Base-by-base conservation (phyloP, 2,797 vertebrate genomes). In the Poecilia wingei region DNA sequence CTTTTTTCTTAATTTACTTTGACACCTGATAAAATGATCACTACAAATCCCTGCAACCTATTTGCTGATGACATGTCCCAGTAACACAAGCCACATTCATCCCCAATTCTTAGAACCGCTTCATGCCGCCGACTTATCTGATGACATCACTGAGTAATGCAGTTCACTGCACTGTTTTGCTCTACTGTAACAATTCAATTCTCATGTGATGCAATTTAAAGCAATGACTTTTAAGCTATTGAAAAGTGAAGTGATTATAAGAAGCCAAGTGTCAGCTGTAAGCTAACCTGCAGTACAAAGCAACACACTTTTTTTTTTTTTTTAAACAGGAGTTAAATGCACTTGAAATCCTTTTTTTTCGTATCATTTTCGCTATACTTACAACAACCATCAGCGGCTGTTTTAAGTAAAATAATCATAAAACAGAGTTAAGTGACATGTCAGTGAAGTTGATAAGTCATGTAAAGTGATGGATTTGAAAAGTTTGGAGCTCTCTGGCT, bases 61-160 rank as follows among this genome's bases (percentile, higher is more conserved):
- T 89, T 80, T 82, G 90, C 91, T 95, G 95, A 96, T 94, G 95
- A 95, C 95, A 95, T 88, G 90, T 91, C 86, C 84, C 85, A 73
- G 94, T 94, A 95, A 95, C 77, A 93, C 84, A 79, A 83, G 79
- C 87, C 84, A 81, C 45, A 46, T 88, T 92, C 83, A 87, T 86
- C 86, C 86, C 82, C 55, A 33, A 88, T 86, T 86, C 87, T 92
- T 88, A 86, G 85, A 88, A 81, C 84, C 68, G 81, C 81, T 84
- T 82, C 86, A 84, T 53, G 79, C 79, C 87, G 79, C 87, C 81
- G 87, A 89, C 87, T 87, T 92, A 91, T 93, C 94, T 95, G 95
- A 96, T 96, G 95, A 96, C 95, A 96, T 95, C 93, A 93, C 83
- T 3, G 64, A 83, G 95, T 95, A 95, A 96, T 93, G 93, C 88